These are phyloP conservation scores for Apostichopus parvimensis DNA, from an alignment of 35 echinoderm and acorn worm genomes.

Conservation along the genomic window DNA sequence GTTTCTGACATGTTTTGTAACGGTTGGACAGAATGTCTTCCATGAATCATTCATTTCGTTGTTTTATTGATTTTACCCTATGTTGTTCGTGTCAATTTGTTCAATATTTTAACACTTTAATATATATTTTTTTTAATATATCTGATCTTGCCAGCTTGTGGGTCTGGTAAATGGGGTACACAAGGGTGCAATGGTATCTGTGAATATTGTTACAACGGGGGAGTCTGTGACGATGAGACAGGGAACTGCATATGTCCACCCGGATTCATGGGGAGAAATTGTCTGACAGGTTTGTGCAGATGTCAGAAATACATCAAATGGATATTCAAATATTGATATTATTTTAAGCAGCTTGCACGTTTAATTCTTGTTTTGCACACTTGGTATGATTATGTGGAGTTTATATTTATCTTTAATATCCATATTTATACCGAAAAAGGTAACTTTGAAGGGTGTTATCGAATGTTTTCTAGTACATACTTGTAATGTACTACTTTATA, in stretches of 20 bases:
- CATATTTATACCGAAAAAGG: not conserved
- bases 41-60: no score
- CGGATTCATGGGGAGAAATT: slow-evolving; percentile 58
- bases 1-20: no score
- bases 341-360: not conserved
- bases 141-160: slow-evolving; percentile 36
- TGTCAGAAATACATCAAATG: not conserved
- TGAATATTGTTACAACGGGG: slow-evolving; percentile 60
- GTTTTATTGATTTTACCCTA: no score
- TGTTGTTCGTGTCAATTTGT: no score
- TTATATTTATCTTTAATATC: not conserved
- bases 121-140: not conserved
- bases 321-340: not conserved
- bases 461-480: not conserved
- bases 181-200: slow-evolving; percentile 23
- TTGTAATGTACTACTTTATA: not conserved
- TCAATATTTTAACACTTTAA: no score
- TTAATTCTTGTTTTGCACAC: not conserved
- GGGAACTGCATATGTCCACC: slow-evolving; percentile 64
- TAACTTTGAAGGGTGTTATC: not conserved
- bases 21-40: no score
- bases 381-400: not conserved
- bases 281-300: slow-evolving; percentile 48
- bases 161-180: slow-evolving; percentile 49
- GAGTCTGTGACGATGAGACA: not conserved